phyloP scores from a whole-genome alignment of 2,113 vertebrate genomes.

The Carassius gibelio region DNA sequence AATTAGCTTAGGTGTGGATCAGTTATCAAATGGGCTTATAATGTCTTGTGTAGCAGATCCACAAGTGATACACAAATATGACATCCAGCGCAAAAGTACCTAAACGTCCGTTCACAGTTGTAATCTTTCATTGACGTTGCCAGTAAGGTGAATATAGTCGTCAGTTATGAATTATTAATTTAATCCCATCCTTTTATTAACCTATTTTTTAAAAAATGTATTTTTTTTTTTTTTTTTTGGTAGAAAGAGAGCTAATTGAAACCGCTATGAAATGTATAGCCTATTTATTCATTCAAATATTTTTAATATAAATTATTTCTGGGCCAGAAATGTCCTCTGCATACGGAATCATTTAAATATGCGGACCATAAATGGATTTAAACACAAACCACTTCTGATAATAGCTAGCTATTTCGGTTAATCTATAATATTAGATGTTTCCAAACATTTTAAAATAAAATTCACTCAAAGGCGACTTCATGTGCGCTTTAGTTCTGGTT shows the following conservation, averaged over 20 bases:
- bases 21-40: background rate
- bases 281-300: too few species aligned
- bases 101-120: background rate
- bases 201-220: too few species aligned
- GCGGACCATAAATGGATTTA: too few species aligned
- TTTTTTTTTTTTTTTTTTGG: too few species aligned
- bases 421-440: background rate
- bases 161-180: background rate
- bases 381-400: background rate
- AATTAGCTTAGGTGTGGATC: background rate
- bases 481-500: background rate
- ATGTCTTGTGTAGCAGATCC: background rate
- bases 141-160: background rate
- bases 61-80: background rate
- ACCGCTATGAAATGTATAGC: too few species aligned
- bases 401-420: background rate
- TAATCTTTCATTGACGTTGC: background rate
- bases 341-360: background rate
- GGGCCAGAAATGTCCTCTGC: background rate
- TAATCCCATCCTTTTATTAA: too few species aligned
- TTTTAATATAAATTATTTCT: background rate
- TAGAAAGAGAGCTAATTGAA: too few species aligned
- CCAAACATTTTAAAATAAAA: background rate
- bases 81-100: background rate
- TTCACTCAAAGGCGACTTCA: background rate